These are phyloP conservation scores for Microhierax caerulescens DNA, from an alignment of 2,797 vertebrate species.

Conservation along the genomic window DNA sequence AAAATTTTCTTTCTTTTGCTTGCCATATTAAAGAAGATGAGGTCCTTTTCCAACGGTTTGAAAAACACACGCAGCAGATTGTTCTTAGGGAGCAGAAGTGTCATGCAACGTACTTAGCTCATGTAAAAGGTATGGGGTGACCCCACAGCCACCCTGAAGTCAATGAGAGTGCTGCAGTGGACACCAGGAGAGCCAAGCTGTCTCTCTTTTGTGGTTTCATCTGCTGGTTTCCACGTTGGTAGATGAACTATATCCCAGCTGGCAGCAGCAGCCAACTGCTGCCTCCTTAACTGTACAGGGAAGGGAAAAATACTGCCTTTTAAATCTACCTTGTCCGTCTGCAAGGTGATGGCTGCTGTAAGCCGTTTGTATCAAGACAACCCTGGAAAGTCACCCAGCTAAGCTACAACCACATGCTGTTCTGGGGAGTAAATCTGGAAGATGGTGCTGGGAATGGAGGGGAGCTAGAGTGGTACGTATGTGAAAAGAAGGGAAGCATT, in stretches of 20 bases:
- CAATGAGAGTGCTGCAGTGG: not conserved
- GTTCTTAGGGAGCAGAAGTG: not conserved
- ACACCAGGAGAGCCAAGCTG: not conserved
- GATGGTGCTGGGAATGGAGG: not conserved
- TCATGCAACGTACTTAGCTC: not conserved
- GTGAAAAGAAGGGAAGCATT: not conserved
- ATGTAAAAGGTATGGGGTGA: not conserved
- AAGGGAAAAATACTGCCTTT: not conserved
- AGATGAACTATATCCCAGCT: not conserved
- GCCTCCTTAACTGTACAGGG: not conserved
- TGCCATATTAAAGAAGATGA: not conserved
- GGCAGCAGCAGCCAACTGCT: not conserved
- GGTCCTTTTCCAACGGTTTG: not conserved
- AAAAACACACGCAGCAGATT: not conserved
- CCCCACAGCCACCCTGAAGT: not conserved
- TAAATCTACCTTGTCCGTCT: not conserved
- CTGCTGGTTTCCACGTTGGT: not conserved
- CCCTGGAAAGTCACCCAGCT: not conserved
- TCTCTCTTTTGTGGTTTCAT: not conserved
- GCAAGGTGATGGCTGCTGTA: not conserved
- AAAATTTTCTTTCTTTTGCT: no score
- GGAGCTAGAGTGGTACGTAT: not conserved
- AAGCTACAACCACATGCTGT: not conserved
- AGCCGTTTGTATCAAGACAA: not conserved
- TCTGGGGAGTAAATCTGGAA: not conserved